Percentiles rank a stretch among this genome's conserved stretches.
phyloP scores from a whole-genome alignment of 2,888 invertebrate genomes.

The Strigamia maritima region DNA sequence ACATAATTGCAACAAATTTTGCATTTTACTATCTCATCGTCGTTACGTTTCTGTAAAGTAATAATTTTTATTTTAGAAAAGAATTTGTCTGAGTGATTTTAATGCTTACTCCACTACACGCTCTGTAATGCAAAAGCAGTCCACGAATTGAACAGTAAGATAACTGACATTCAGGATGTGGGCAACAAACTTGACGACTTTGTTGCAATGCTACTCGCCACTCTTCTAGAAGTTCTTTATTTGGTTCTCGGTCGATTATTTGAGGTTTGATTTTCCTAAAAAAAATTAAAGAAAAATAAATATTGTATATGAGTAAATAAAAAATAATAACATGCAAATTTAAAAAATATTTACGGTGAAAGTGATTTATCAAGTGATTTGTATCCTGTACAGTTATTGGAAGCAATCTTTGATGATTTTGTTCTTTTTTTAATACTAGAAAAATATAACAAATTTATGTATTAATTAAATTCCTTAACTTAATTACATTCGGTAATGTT shows the following conservation, averaged over 20 bases:
- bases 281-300: neutral
- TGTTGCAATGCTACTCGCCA: neutral
- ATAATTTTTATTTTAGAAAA: neutral
- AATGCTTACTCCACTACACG: conserved; percentile 21
- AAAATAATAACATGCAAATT: too few relatives aligned
- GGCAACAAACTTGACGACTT: conserved; percentile 22
- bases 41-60: neutral
- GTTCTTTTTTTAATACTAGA: neutral
- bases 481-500: neutral
- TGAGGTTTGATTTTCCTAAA: neutral
- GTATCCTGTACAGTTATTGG: neutral
- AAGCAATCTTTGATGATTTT: neutral
- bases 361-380: neutral
- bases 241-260: neutral
- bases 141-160: conserved; percentile 35
- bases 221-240: neutral
- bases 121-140: conserved; percentile 11
- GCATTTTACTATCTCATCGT: neutral
- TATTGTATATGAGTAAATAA: neutral
- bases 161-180: neutral
- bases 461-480: neutral
- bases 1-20: conserved; percentile 36
- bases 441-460: neutral
- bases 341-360: neutral
- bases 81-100: too few relatives aligned